A percentile compares a stretch with the other conserved stretches of the same genome.
phyloP scores from a whole-genome alignment of 2,113 vertebrate species.

The Ia io region DNA sequence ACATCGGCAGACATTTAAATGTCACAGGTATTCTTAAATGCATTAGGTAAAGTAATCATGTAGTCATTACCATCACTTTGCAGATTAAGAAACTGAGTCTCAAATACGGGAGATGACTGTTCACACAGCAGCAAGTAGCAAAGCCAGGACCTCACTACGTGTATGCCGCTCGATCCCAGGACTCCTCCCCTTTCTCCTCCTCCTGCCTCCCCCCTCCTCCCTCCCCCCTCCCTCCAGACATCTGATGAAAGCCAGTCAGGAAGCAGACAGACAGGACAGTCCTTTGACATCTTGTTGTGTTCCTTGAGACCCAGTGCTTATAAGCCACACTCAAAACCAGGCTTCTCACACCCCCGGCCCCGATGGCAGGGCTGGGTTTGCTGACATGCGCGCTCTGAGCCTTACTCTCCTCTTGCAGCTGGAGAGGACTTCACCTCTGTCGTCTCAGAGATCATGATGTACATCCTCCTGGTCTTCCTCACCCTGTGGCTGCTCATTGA shows the following conservation, averaged over 20 bases:
- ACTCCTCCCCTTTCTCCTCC: not conserved
- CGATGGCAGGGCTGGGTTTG: not conserved
- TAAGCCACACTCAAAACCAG: not conserved
- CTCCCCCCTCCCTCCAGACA: not conserved
- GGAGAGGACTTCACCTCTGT: conserved; percentile 88
- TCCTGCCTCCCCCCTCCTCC: no score
- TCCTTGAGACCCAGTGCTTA: not conserved
- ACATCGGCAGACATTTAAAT: not conserved
- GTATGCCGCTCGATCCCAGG: not conserved
- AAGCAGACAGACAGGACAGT: not conserved
- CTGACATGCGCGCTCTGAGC: not conserved
- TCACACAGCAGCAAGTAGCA: not conserved
- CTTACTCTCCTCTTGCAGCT: conserved; percentile 80
- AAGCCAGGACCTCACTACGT: not conserved
- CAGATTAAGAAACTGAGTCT: not conserved
- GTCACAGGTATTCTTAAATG: not conserved
- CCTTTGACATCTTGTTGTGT: not conserved
- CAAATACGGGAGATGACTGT: not conserved
- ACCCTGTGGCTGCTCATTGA: conserved; percentile 97
- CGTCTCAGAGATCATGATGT: conserved; percentile 99
- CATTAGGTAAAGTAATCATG: not conserved
- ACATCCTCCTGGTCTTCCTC: conserved; percentile 95
- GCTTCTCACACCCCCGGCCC: not conserved
- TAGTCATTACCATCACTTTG: not conserved
- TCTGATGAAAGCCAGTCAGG: not conserved